phyloP scores from a whole-genome alignment of 2,888 invertebrate species.

The Mythimna pallens region DNA sequence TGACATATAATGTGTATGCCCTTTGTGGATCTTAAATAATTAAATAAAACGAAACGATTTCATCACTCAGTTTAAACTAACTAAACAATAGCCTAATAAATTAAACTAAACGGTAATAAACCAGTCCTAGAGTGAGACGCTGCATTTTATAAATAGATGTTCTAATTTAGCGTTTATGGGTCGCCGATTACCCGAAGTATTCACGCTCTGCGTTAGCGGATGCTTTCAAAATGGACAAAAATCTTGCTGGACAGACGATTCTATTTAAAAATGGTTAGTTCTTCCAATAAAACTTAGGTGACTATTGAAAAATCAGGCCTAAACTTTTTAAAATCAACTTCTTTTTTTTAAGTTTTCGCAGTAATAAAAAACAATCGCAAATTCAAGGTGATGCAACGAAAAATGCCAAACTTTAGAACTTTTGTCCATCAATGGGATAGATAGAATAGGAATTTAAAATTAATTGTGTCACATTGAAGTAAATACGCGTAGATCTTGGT shows the following conservation, averaged over 20 bases:
- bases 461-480: slow-evolving; percentile 19
- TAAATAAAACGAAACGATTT: slow-evolving; percentile 19
- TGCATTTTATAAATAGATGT: slow-evolving; percentile 69
- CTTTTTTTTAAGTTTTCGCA: not conserved
- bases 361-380: not conserved
- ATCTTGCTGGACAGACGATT: slow-evolving; percentile 4
- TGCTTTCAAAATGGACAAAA: slow-evolving; percentile 49
- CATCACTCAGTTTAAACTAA: slow-evolving; percentile 29
- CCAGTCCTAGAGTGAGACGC: slow-evolving; percentile 58
- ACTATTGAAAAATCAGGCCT: not conserved
- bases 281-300: not conserved
- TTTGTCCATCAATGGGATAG: slow-evolving; percentile 4
- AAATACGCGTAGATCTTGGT: slow-evolving; percentile 3
- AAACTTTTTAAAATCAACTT: not conserved
- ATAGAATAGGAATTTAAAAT: slow-evolving; percentile 22
- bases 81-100: slow-evolving; percentile 64
- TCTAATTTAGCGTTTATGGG: slow-evolving; percentile 69
- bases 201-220: slow-evolving; percentile 55
- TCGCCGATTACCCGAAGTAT: slow-evolving; percentile 65
- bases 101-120: slow-evolving; percentile 62
- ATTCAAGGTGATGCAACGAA: not conserved
- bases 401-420: not conserved
- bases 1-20: not conserved
- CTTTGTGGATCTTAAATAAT: slow-evolving; percentile 6
- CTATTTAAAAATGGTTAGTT: not conserved